Evolutionary conservation across 1,140 invertebrate genomes (phyloP), one percentile per base, ranked within the genome.

Genomic region (Hypsibius dujardini): DNA sequence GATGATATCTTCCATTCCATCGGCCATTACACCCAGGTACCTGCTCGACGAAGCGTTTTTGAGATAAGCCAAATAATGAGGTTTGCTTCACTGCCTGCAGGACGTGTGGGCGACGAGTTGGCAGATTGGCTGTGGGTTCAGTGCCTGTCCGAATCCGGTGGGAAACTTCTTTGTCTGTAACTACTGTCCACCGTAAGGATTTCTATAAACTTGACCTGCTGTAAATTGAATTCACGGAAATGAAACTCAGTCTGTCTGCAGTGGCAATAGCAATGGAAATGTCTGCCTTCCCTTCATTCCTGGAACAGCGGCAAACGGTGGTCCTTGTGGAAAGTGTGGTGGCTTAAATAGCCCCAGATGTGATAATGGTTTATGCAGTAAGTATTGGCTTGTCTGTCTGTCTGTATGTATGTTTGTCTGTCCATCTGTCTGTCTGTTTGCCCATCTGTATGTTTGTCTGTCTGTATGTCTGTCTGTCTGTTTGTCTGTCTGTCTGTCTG

Each of bases 81-180:
- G 7, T n/a, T 7, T 56, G 7, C 7, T 56, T 7, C 50, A 7
- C 45, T 67, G 3, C 42, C 42, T 67, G 7, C 12, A 67, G 7
- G 45, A 7, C 7, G 50, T 56, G n/a, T 56, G 50, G 50, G 7
- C 7, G 7, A 7, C 7, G 3, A 67, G 7, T 3, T 67, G 7
- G 7, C 7, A 14, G 62, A 42, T 67, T 14, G 62, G 62, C 12
- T 67, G 62, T 42, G 62, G 62, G 42, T 67, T 67, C 42, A 42
- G 12, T 3, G 62, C 7, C 42, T 67, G 62, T 67, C 62, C 62
- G 62, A 67, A 67, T 42, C 62, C 62, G 3, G 62, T 67, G 7
- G 62, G 62, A 14, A 67, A 67, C 42, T 67, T 67, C 42, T 67
- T 67, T 42, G 62, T 67, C 3, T 67, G 62, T 42, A 67, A 67